These are phyloP conservation scores for Andricus grossulariae DNA, from an alignment of 1,140 invertebrate genomes.

Conservation along the genomic window DNA sequence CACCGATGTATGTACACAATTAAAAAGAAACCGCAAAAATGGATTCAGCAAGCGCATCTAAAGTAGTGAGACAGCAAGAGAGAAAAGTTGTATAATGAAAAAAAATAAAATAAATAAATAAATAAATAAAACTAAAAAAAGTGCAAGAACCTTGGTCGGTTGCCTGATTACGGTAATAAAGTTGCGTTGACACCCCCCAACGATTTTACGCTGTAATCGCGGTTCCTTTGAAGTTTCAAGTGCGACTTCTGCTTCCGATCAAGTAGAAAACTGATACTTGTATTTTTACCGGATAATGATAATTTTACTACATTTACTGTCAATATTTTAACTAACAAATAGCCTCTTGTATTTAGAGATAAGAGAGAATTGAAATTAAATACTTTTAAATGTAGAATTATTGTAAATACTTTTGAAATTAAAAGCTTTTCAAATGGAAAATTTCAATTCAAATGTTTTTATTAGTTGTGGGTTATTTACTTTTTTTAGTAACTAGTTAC, in stretches of 20 bases:
- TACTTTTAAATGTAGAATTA: too few species aligned
- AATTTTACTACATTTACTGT: too few species aligned
- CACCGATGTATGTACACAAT: neutral
- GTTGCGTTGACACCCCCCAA: conserved; percentile 1
- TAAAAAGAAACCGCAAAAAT: neutral
- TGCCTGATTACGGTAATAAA: conserved; percentile 20
- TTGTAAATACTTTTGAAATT: too few species aligned
- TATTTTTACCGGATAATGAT: too few species aligned
- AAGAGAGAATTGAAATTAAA: too few species aligned
- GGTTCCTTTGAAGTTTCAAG: neutral
- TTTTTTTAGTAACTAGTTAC: too few species aligned
- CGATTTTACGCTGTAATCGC: conserved; percentile 3
- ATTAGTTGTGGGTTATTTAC: too few species aligned
- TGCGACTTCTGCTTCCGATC: neutral
- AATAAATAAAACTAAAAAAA: neutral
- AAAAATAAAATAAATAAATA: too few species aligned
- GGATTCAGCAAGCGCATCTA: conserved; percentile 6
- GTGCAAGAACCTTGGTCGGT: neutral
- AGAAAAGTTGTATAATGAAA: neutral
- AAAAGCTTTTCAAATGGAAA: too few species aligned
- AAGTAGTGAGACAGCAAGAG: neutral
- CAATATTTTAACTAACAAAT: too few species aligned
- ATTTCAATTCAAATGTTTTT: too few species aligned
- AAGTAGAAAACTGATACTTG: neutral
- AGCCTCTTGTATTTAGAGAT: too few species aligned